Evolutionary conservation across 1,140 invertebrate species (phyloP), one percentile per base, ranked within the genome.

Genomic region (Drosophila burlai): DNA sequence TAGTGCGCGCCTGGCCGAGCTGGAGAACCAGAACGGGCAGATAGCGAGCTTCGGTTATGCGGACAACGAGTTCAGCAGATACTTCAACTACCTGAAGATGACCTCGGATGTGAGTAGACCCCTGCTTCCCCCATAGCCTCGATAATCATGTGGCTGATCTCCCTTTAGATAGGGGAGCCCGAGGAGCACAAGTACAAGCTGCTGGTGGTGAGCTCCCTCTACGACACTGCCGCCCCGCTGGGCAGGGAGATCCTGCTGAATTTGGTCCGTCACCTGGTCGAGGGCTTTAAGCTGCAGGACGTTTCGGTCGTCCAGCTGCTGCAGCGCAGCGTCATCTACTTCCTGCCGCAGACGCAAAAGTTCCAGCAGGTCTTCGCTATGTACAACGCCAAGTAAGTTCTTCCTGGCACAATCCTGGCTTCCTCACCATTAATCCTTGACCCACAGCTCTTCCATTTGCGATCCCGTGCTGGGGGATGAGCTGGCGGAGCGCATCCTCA

Each of bases 171-270:
- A 69, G 96, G 96, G 2, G 93, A 94, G 2, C 95, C 96, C 4
- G 96, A 97, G 76, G 97, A 97, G 92, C 94, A 94, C 4, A 98
- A 98, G 94, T 95, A 96, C 78, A 96, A 97, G 80, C 94, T 99
- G 18, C 95, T 96, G 7, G 91, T 99, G 24, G 93, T 98, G 15
- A 98, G 97, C 38, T 97, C 97, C 29, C 87, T 99, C 34, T 97
- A 97, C 91, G 96, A 96, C 8, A 96, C 97, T 10, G 66, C 74
- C 1, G 96, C 98, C 83, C 96, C 97, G 2, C 93, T 97, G 16
- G 97, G 97, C 1, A 95, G 97, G 66, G 98, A 99, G 93, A 94
- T 99, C 36, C 92, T 97, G 0, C 85, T 98, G 1, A 95, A 98
- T 91, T 94, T 99, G 50, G 96, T 96, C 0, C 94, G 97, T 0